These are phyloP conservation scores for Thalpophila matura DNA, from an alignment of 2,888 invertebrate species.

Conservation along the genomic window DNA sequence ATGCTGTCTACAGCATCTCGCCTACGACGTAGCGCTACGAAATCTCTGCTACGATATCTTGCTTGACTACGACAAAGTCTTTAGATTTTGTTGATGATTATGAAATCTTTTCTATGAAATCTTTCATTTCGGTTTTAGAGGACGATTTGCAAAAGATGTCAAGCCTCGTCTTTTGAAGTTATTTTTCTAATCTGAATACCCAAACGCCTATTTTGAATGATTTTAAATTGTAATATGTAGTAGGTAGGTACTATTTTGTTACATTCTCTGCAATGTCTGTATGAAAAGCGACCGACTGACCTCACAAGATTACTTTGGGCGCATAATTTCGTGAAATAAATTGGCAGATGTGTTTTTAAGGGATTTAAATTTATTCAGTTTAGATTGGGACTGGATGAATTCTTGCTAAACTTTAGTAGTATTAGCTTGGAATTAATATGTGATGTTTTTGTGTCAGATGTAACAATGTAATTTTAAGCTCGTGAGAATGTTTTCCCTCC, in stretches of 20 bases:
- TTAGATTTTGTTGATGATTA: background rate
- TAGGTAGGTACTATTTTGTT: constrained; percentile 4
- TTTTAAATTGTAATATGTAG: too few relatives aligned
- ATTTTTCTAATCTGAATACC: background rate
- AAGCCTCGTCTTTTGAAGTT: background rate
- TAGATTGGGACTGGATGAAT: constrained; percentile 10
- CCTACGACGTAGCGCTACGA: constrained; percentile 43
- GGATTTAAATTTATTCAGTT: constrained; percentile 18
- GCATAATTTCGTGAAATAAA: constrained; percentile 22
- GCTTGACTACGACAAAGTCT: constrained; percentile 11
- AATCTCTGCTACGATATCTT: constrained; percentile 35
- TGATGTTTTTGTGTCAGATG: too few relatives aligned
- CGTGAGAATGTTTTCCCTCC: too few relatives aligned
- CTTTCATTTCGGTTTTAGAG: too few relatives aligned
- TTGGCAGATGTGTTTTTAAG: constrained; percentile 21
- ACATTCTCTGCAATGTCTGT: background rate
- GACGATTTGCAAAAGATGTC: background rate
- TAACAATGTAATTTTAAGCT: too few relatives aligned
- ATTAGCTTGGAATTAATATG: too few relatives aligned
- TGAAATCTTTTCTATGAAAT: constrained; percentile 4
- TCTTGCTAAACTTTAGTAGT: background rate
- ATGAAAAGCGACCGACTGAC: constrained; percentile 19
- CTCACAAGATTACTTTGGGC: constrained; percentile 21
- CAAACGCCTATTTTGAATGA: background rate
- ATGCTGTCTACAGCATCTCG: constrained; percentile 8